Evolutionary conservation across 2,888 invertebrate genomes (phyloP).

Genomic region (Aphodius granarius): DNA sequence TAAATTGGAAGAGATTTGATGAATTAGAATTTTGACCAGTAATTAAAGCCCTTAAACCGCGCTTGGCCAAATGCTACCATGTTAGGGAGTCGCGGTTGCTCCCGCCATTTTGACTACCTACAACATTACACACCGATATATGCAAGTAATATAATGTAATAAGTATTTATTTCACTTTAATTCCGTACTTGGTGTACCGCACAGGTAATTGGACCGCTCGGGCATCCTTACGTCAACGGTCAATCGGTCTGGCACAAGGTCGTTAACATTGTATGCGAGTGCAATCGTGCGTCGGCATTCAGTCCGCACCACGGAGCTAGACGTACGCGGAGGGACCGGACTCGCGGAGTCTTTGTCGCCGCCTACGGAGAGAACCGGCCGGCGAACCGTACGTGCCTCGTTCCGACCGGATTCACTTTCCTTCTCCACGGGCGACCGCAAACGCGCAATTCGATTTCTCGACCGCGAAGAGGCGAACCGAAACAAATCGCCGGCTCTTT

Average conservation of each 20-base stretch:
- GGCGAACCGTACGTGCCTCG: background rate
- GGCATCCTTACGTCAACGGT: constrained; percentile 20
- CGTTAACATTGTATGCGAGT: constrained; percentile 17
- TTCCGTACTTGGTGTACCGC: background rate
- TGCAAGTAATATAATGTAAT: too few relatives aligned
- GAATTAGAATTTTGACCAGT: too few relatives aligned
- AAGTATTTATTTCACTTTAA: background rate
- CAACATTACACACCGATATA: too few relatives aligned
- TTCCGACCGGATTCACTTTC: background rate
- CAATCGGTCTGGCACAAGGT: constrained; percentile 25
- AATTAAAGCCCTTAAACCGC: too few relatives aligned
- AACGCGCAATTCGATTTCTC: background rate
- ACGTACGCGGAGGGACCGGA: background rate
- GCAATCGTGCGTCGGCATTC: background rate
- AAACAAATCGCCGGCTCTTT: background rate
- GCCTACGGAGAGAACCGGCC: background rate
- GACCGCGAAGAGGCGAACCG: background rate
- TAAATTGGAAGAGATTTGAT: too few relatives aligned
- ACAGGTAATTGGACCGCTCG: constrained; percentile 20
- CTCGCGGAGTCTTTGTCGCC: background rate
- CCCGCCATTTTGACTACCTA: too few relatives aligned
- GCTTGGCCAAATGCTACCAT: too few relatives aligned
- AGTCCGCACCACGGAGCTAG: background rate
- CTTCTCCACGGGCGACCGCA: background rate
- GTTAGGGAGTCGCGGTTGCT: too few relatives aligned